Conservation (phyloP, 1,140 invertebrate species). For the Anoplolepis gracilipes region DNA sequence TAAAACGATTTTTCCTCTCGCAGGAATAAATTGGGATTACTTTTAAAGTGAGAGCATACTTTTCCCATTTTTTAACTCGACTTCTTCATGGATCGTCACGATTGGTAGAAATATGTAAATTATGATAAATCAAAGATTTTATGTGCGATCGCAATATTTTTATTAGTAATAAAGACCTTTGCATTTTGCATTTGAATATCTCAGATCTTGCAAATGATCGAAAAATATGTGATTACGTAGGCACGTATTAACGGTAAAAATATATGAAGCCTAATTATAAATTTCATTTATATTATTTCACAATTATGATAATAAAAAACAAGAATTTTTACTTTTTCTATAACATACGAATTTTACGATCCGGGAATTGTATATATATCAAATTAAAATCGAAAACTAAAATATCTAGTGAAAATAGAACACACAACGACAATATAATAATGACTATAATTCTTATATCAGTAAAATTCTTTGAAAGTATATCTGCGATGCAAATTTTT, state of each 20-base stretch:
- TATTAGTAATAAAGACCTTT: neutral
- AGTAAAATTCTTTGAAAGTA: neutral
- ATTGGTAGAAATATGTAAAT: neutral
- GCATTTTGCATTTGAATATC: neutral
- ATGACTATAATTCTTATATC: neutral
- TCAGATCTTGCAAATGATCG: neutral
- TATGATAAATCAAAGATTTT: neutral
- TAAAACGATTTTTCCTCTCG: neutral
- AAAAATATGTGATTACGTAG: too few relatives aligned
- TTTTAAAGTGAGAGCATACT: conserved; percentile 31
- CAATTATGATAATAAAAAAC: neutral
- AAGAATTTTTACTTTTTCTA: neutral
- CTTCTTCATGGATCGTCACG: neutral
- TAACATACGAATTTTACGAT: too few relatives aligned
- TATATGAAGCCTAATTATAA: neutral
- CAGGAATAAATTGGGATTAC: conserved; percentile 34
- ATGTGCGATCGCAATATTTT: neutral
- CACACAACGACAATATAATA: neutral
- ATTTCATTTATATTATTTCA: neutral
- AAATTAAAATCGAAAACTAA: neutral
- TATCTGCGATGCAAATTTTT: conserved; percentile 6
- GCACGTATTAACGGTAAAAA: too few relatives aligned
- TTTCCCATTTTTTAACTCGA: neutral
- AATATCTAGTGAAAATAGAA: neutral
- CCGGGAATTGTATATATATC: neutral